Percentiles rank a stretch among this genome's conserved stretches.
phyloP scores from a whole-genome alignment of 2,797 vertebrate genomes.

The Pseudochirops corinnae region DNA sequence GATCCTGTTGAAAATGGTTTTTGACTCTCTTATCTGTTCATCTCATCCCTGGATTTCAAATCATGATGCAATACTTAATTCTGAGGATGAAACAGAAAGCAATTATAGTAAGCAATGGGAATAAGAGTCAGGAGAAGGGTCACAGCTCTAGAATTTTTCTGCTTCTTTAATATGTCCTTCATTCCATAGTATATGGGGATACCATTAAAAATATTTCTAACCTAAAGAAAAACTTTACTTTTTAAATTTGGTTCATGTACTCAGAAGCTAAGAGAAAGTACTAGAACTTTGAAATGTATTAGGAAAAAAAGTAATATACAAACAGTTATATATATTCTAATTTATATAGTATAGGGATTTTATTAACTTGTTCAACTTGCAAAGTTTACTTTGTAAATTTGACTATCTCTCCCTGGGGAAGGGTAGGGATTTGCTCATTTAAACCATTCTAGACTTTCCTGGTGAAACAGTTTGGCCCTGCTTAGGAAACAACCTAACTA shows the following conservation, averaged over 20 bases:
- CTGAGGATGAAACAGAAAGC: background rate
- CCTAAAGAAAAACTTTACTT: background rate
- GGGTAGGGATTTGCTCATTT: background rate
- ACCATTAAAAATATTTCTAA: background rate
- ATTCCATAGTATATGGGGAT: background rate
- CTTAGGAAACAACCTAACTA: background rate
- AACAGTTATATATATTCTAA: background rate
- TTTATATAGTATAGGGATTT: background rate
- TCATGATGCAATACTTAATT: background rate
- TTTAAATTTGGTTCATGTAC: background rate
- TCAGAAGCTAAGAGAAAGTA: background rate
- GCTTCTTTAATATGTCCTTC: background rate
- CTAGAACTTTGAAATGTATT: background rate
- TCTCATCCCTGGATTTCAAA: background rate
- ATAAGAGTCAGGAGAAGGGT: background rate
- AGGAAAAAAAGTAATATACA: background rate
- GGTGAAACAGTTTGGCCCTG: background rate
- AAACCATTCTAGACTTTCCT: background rate
- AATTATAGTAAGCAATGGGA: background rate
- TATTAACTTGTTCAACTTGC: background rate
- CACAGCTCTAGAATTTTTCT: background rate
- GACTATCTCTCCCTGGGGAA: background rate
- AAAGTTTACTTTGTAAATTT: background rate
- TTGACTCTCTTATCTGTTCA: background rate
- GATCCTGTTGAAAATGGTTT: background rate